These are phyloP conservation scores for Chloroceryle amazona DNA, from an alignment of 2,797 vertebrate species.

Conservation along the genomic window DNA sequence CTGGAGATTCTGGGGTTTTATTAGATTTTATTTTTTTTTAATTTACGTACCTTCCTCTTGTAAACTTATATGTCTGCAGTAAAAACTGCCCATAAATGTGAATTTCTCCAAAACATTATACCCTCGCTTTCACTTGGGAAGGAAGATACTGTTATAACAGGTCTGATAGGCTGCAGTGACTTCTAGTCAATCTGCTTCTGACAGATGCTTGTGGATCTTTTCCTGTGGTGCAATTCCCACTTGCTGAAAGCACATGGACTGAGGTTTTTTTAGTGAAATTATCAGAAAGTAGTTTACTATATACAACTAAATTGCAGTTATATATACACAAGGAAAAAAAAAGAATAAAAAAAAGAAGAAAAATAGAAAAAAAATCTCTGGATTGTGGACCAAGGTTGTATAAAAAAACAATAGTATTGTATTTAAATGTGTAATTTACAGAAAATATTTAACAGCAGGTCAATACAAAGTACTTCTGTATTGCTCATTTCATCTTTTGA, in stretches of 20 bases:
- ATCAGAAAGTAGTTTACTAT: not conserved
- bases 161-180: not conserved
- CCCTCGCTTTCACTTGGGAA: not conserved
- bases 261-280: not conserved
- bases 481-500: not conserved
- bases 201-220: not conserved
- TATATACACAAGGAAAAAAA: not conserved
- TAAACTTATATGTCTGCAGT: not conserved
- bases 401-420: fast-evolving
- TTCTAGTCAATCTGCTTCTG: not conserved
- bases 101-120: not conserved
- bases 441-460: not conserved
- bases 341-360: not conserved
- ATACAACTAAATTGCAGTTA: not conserved
- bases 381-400: not conserved
- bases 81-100: not conserved
- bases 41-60: not conserved
- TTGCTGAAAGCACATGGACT: not conserved
- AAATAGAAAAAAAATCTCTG: not conserved
- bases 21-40: not conserved
- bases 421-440: not conserved
- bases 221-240: not conserved
- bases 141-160: not conserved
- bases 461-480: not conserved
- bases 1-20: not conserved